phyloP scores from a whole-genome alignment of 2,888 invertebrate genomes.

The Boloria selene region DNA sequence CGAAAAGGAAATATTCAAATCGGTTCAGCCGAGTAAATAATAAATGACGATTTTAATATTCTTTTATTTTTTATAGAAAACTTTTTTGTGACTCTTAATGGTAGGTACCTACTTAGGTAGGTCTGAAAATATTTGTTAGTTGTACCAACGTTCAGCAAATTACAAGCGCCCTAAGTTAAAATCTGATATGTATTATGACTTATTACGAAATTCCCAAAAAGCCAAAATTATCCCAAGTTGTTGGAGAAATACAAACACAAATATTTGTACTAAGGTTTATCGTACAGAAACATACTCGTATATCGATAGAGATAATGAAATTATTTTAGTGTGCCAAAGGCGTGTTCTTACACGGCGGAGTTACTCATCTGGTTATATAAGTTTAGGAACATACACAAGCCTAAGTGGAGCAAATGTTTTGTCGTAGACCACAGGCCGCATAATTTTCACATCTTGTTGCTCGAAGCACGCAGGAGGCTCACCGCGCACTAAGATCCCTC shows the following conservation, averaged over 20 bases:
- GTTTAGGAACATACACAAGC: conserved; percentile 1
- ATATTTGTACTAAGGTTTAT: neutral
- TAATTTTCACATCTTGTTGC: conserved; percentile 60
- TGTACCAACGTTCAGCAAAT: no score
- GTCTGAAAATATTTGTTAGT: no score
- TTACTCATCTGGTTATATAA: conserved; percentile 6
- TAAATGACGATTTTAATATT: no score
- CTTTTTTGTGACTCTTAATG: no score
- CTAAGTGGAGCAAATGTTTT: conserved; percentile 48
- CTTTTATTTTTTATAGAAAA: no score
- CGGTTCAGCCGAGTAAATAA: no score
- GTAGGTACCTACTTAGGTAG: no score
- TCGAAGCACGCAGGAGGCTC: conserved; percentile 28
- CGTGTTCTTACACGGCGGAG: neutral
- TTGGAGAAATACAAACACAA: neutral
- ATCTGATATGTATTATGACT: no score
- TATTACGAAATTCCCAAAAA: no score
- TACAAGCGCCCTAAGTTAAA: no score
- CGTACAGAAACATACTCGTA: neutral
- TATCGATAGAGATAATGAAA: conserved; percentile 4
- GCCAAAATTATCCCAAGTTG: no score
- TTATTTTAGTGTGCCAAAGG: conserved; percentile 4
- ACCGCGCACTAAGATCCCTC: conserved; percentile 23
- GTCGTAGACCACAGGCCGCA: conserved; percentile 53
- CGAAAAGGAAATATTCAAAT: no score